Evolutionary conservation across 2,113 vertebrate genomes (phyloP).

Genomic region (Melanostigma gelatinosum): DNA sequence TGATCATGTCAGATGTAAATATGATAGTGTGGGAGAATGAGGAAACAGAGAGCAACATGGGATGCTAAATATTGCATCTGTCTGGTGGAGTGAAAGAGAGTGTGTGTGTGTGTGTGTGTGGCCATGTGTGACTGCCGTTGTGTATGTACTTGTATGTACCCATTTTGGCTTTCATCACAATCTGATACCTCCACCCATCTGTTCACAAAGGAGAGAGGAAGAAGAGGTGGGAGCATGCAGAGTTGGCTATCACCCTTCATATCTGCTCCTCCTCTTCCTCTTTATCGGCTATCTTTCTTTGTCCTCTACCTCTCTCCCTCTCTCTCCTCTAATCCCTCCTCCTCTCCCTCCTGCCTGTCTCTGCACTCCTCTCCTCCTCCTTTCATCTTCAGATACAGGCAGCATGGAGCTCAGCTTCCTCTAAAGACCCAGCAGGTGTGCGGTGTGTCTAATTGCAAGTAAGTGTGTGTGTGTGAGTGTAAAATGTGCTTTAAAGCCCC

Average conservation of each 20-base stretch:
- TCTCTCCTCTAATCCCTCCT: slow-evolving; percentile 51
- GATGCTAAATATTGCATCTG: slow-evolving; percentile 33
- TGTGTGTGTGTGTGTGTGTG: slow-evolving; percentile 7
- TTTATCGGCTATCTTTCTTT: slow-evolving; percentile 64
- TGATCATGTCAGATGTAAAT: slow-evolving; percentile 24
- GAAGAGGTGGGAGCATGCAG: slow-evolving; percentile 56
- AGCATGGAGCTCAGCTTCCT: slow-evolving; percentile 58
- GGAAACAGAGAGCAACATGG: slow-evolving; percentile 25
- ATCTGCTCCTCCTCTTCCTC: slow-evolving; percentile 62
- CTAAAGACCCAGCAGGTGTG: slow-evolving; percentile 75
- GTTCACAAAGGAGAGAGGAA: slow-evolving; percentile 68
- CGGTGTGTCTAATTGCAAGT: slow-evolving; percentile 68
- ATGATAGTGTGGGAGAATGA: not conserved
- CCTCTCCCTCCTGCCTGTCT: slow-evolving; percentile 42
- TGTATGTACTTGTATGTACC: slow-evolving; percentile 15
- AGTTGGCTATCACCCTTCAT: slow-evolving; percentile 62
- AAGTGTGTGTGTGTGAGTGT: slow-evolving; percentile 43
- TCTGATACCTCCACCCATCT: slow-evolving; percentile 81
- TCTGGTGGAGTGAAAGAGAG: slow-evolving; percentile 23
- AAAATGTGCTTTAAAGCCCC: slow-evolving; percentile 63
- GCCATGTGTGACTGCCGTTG: slow-evolving; percentile 13
- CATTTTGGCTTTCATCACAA: slow-evolving; percentile 70
- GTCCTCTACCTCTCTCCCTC: slow-evolving; percentile 56
- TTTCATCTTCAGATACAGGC: slow-evolving; percentile 67
- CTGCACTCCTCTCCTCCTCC: slow-evolving; percentile 48